These are phyloP conservation scores for Leptinotarsa defecta DNA, from an alignment of 1,140 invertebrate genomes.

Conservation along the genomic window DNA sequence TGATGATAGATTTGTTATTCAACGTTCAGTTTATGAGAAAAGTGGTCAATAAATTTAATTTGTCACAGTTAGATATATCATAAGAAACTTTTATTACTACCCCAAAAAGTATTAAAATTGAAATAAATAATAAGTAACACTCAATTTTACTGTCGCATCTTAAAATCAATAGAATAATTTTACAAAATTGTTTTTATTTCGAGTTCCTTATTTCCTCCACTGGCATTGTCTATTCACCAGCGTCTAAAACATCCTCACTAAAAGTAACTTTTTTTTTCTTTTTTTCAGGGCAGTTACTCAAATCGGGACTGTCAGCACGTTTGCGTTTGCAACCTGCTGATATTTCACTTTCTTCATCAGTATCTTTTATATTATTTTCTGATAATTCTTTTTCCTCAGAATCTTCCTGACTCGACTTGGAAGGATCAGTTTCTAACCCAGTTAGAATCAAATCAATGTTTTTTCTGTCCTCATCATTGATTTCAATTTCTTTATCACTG, in stretches of 20 bases:
- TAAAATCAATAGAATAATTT: too few relatives aligned
- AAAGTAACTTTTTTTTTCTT: conserved; percentile 14
- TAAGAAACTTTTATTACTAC: too few relatives aligned
- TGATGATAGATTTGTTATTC: too few relatives aligned
- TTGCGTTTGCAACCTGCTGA: background rate
- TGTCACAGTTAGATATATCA: too few relatives aligned
- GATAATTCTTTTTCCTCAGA: background rate
- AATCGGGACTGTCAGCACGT: background rate
- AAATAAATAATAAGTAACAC: too few relatives aligned
- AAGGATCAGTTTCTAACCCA: background rate
- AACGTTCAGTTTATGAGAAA: too few relatives aligned
- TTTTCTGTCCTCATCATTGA: background rate
- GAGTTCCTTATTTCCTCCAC: too few relatives aligned
- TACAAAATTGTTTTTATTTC: too few relatives aligned
- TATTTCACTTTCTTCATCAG: background rate
- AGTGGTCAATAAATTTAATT: too few relatives aligned
- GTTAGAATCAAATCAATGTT: background rate
- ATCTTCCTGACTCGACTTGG: background rate
- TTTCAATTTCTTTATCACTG: background rate
- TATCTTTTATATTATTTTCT: background rate
- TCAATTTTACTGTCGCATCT: too few relatives aligned
- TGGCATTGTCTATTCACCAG: background rate
- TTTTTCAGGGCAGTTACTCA: background rate
- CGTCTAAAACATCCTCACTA: background rate
- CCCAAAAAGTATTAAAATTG: too few relatives aligned